These are phyloP conservation scores for Lycorma delicatula DNA, from an alignment of 1,140 invertebrate genomes.

Conservation along the genomic window DNA sequence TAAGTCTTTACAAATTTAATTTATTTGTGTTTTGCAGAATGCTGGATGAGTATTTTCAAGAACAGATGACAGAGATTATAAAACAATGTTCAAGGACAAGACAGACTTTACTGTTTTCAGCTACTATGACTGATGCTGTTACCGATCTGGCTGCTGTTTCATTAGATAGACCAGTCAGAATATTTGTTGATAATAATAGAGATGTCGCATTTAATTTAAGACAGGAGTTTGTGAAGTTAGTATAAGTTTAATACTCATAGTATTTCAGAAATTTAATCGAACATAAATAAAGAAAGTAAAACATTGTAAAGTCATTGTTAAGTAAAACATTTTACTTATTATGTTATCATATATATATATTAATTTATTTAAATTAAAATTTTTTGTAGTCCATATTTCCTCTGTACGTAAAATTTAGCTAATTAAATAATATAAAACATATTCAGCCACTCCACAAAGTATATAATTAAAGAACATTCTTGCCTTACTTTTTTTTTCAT, in stretches of 20 bases:
- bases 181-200: slow-evolving; percentile 93
- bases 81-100: slow-evolving; percentile 81
- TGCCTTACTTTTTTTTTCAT: too few species aligned
- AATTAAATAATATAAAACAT: too few species aligned
- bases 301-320: too few species aligned
- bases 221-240: slow-evolving; percentile 88
- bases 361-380: too few species aligned
- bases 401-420: too few species aligned
- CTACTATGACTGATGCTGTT: slow-evolving; percentile 97
- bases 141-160: slow-evolving; percentile 89
- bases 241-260: not conserved
- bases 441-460: too few species aligned
- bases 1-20: not conserved
- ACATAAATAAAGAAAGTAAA: too few species aligned
- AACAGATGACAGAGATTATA: slow-evolving; percentile 96
- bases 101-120: slow-evolving; percentile 97
- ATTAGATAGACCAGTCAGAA: slow-evolving; percentile 80
- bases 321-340: too few species aligned
- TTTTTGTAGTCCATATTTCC: too few species aligned
- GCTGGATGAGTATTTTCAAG: slow-evolving; percentile 96
- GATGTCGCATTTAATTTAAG: slow-evolving; percentile 90
- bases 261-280: too few species aligned
- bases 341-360: too few species aligned
- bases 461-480: too few species aligned
- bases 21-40: slow-evolving; percentile 59